These are phyloP conservation scores for Chrysogorgia sp. DNA, from an alignment of 92 coral and sea anemone genomes.

Conservation along the genomic window DNA sequence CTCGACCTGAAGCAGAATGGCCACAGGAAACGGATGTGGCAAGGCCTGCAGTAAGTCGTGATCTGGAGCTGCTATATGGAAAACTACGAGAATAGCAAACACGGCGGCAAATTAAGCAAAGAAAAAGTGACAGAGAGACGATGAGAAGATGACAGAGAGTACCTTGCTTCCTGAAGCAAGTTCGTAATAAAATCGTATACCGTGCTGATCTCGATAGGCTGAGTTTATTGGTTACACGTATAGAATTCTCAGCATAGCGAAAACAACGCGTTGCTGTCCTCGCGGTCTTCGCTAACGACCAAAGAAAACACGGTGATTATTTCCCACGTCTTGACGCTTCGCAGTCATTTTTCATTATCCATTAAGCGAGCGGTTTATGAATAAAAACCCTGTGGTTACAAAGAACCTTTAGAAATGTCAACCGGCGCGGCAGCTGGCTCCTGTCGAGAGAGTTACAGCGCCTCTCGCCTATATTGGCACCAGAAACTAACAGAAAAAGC, in stretches of 20 bases:
- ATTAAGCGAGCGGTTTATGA: slow-evolving; percentile 23
- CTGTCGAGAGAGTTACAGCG: slow-evolving; percentile 1
- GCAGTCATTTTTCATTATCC: slow-evolving; percentile 23
- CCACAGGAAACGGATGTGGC: slow-evolving; percentile 31
- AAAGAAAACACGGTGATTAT: slow-evolving; percentile 1
- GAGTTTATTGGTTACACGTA: neutral
- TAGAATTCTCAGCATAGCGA: neutral
- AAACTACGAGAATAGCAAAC: no score
- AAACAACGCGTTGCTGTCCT: neutral
- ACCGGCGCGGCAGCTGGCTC: slow-evolving; percentile 35
- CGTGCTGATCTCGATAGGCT: no score
- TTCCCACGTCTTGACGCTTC: slow-evolving; percentile 2
- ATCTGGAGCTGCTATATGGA: no score
- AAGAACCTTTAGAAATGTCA: slow-evolving; percentile 34
- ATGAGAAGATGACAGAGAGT: no score
- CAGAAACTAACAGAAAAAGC: slow-evolving; percentile 36
- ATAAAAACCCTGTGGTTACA: slow-evolving; percentile 36
- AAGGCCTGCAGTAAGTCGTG: no score
- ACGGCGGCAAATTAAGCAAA: no score
- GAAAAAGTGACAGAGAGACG: no score
- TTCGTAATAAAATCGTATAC: no score
- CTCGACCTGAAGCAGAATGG: neutral
- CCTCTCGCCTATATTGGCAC: slow-evolving; percentile 31
- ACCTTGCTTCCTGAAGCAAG: no score
- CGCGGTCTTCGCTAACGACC: neutral